Evolutionary conservation across 1,140 invertebrate genomes (phyloP).

Genomic region (Berghia stephanieae): DNA sequence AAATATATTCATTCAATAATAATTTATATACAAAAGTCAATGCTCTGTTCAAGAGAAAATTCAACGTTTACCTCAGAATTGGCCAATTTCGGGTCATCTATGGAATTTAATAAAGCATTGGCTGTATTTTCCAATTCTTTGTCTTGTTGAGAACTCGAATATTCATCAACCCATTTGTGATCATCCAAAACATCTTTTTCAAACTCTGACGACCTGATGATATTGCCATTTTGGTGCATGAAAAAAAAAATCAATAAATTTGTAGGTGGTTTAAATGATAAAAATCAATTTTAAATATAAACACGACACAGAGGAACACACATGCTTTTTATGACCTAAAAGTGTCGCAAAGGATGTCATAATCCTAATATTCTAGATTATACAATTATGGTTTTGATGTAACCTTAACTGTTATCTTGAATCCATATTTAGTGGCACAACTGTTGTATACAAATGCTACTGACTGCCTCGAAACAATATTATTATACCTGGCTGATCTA

Average conservation of each 20-base stretch:
- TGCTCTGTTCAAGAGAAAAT: neutral
- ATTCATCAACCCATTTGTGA: conserved; percentile 57
- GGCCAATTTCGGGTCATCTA: conserved; percentile 74
- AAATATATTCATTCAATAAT: neutral
- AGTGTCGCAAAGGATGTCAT: neutral
- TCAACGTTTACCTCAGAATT: conserved; percentile 73
- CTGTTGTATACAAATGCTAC: too few species aligned
- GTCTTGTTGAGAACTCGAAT: conserved; percentile 54
- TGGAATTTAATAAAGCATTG: conserved; percentile 69
- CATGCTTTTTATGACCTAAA: neutral
- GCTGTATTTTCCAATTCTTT: conserved; percentile 71
- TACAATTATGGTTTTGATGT: too few species aligned
- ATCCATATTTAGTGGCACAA: too few species aligned
- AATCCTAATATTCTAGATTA: too few species aligned
- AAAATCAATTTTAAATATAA: neutral
- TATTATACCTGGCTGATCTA: too few species aligned
- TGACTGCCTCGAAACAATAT: too few species aligned
- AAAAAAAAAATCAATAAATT: neutral
- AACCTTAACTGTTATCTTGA: too few species aligned
- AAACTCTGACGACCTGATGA: conserved; percentile 52
- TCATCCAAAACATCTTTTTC: conserved; percentile 51
- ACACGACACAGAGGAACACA: neutral
- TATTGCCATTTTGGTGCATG: too few species aligned
- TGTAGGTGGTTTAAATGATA: neutral
- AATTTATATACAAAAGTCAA: neutral